Evolutionary conservation across 2,888 invertebrate species (phyloP).

Genomic region (Emmelina monodactyla): DNA sequence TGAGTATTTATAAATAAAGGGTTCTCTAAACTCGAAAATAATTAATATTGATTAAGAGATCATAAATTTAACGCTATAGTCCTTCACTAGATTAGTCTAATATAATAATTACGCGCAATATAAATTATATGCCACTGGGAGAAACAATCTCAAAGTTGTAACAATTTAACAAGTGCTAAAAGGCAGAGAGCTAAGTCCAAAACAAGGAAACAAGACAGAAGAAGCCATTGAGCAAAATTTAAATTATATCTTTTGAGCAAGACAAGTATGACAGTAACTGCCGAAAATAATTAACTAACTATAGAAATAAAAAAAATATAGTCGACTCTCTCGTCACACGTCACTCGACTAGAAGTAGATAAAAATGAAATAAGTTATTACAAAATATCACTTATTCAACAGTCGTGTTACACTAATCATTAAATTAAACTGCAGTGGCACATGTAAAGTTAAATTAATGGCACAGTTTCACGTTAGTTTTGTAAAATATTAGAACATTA

Average conservation of each 20-base stretch:
- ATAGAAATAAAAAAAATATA: conserved; percentile 22
- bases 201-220: conserved; percentile 12
- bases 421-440: conserved; percentile 58
- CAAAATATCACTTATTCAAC: conserved; percentile 58
- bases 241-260: conserved; percentile 58
- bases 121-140: conserved; percentile 53
- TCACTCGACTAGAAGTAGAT: conserved; percentile 60
- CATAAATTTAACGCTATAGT: conserved; percentile 56
- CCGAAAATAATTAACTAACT: conserved; percentile 35
- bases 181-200: conserved; percentile 13
- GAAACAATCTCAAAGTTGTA: conserved; percentile 21
- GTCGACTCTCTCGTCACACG: conserved; percentile 43
- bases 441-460: conserved; percentile 62
- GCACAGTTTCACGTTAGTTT: conserved; percentile 66
- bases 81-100: conserved; percentile 57
- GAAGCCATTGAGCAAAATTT: conserved; percentile 59
- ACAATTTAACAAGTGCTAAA: conserved; percentile 29
- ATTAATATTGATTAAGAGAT: conserved; percentile 67
- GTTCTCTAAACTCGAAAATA: conserved; percentile 53
- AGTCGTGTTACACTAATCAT: conserved; percentile 59
- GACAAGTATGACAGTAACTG: conserved; percentile 51
- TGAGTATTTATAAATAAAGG: conserved; percentile 64
- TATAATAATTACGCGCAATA: conserved; percentile 38
- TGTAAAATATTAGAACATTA: conserved; percentile 51
- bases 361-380: conserved; percentile 37